phyloP scores from a whole-genome alignment of 2,113 vertebrate genomes.

The Rhizomys pruinosus region DNA sequence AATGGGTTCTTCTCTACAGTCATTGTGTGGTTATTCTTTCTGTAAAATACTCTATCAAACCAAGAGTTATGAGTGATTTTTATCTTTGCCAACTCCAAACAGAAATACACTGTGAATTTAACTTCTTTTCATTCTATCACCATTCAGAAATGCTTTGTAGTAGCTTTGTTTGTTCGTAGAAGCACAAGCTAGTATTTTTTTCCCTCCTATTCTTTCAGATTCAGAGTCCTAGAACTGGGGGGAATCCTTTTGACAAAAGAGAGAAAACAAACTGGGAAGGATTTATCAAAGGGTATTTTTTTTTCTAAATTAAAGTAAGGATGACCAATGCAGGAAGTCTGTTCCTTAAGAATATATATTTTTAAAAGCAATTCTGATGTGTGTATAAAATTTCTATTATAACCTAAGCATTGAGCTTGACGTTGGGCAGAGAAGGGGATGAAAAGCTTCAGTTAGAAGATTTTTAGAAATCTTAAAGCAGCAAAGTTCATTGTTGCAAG shows the following conservation, averaged over 20 bases:
- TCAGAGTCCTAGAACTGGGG: background rate
- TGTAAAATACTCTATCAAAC: constrained; percentile 8
- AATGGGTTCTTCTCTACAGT: background rate
- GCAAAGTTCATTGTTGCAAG: background rate
- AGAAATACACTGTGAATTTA: background rate
- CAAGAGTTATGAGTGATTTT: background rate
- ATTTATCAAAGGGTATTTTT: background rate
- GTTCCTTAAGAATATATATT: background rate
- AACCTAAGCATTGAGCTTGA: background rate
- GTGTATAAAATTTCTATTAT: background rate
- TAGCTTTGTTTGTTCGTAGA: background rate
- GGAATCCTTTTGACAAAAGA: background rate
- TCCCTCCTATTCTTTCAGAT: background rate
- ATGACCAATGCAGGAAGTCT: background rate
- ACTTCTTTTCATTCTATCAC: background rate
- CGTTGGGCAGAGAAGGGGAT: background rate
- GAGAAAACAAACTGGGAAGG: background rate
- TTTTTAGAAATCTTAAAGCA: too few species aligned
- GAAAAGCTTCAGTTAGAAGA: background rate
- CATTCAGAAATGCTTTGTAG: constrained; percentile 15
- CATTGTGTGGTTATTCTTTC: background rate
- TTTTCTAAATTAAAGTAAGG: background rate
- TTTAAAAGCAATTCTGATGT: background rate
- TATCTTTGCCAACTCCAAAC: background rate
- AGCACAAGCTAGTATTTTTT: background rate